Conservation (phyloP, 2,888 invertebrate genomes). For the Agrotis puta region DNA sequence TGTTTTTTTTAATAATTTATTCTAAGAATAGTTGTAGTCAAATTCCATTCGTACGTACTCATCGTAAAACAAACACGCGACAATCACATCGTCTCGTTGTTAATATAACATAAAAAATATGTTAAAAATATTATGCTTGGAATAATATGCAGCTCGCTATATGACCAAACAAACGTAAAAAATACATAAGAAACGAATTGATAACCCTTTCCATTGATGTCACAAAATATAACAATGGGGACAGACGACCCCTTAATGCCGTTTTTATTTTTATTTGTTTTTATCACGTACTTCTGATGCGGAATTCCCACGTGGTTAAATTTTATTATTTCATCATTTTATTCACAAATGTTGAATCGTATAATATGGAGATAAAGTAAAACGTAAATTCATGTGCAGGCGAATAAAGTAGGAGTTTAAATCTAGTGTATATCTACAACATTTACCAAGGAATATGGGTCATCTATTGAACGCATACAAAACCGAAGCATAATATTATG, state of each 20-base stretch:
- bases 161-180: conserved; percentile 60
- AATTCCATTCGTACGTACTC: background rate
- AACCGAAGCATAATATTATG: conserved; percentile 23
- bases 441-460: conserved; percentile 32
- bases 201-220: conserved; percentile 59
- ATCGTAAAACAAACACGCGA: conserved; percentile 22
- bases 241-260: conserved; percentile 56
- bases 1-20: background rate
- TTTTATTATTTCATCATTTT: conserved; percentile 62
- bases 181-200: conserved; percentile 63
- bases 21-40: too few relatives aligned
- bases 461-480: conserved; percentile 29
- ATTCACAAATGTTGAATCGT: conserved; percentile 52
- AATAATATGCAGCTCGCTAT: conserved; percentile 54
- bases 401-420: conserved; percentile 37
- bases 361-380: conserved; percentile 56
- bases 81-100: conserved; percentile 3
- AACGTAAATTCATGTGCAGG: conserved; percentile 31
- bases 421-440: conserved; percentile 13
- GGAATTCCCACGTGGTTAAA: conserved; percentile 62
- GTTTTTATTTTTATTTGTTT: conserved; percentile 66
- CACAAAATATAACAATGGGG: conserved; percentile 62
- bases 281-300: conserved; percentile 65
- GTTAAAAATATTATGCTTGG: conserved; percentile 28
- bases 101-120: conserved; percentile 25